These are phyloP conservation scores for Meloidogyne chitwoodi DNA, from an alignment of 1,140 invertebrate species.

Conservation along the genomic window DNA sequence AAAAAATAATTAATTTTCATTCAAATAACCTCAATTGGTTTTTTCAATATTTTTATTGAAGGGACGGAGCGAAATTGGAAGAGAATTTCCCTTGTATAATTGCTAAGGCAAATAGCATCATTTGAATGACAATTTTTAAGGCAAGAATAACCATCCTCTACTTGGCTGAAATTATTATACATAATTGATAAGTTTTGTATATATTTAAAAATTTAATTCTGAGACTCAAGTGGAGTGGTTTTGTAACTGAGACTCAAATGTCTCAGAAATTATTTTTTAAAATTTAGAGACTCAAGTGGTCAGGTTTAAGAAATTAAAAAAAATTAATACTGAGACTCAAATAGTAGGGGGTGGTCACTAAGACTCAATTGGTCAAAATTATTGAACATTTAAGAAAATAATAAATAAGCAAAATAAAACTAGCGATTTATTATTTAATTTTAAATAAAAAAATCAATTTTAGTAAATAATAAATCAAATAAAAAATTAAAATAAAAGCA, in stretches of 20 bases:
- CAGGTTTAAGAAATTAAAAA: not conserved
- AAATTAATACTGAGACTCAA: not conserved
- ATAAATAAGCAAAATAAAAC: no score
- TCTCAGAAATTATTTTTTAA: no score
- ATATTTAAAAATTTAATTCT: no score
- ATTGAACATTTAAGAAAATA: not conserved
- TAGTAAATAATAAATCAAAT: not conserved
- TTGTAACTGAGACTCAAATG: no score
- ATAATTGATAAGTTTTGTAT: no score
- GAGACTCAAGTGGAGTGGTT: no score
- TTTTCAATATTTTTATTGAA: conserved; percentile 7
- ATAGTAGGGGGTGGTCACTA: not conserved
- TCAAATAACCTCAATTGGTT: conserved; percentile 15
- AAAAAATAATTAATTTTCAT: conserved; percentile 3
- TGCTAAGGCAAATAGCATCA: conserved; percentile 45
- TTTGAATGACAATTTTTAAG: conserved; percentile 47
- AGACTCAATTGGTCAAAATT: not conserved
- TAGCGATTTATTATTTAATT: conserved; percentile 2
- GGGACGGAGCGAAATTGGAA: conserved; percentile 57
- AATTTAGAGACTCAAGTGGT: no score
- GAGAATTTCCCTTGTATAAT: conserved; percentile 55
- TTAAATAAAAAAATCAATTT: not conserved
- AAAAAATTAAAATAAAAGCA: not conserved
- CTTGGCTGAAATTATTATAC: conserved; percentile 37
- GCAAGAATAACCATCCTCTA: conserved; percentile 60